Base-by-base conservation (phyloP, 2,797 vertebrate species). In the Hoplostethus atlanticus region DNA sequence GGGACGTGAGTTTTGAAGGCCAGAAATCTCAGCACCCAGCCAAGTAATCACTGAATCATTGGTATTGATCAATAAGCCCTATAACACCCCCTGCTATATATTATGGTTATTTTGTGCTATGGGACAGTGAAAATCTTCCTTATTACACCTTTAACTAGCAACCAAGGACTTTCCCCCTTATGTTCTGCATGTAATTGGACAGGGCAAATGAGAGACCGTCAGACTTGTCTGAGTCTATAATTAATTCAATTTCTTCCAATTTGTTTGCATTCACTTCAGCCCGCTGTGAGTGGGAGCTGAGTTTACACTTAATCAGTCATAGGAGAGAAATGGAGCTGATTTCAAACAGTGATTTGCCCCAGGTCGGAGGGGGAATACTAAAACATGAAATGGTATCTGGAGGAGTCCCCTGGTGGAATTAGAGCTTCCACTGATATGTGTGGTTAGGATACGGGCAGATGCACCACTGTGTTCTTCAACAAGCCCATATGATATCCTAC, bases 331-430 rank as follows among this genome's bases (percentile, higher is more conserved):
- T 34, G 0, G 66, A 64, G 53, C 57, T 51, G 60, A 64, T 70
- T 73, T 68, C 17, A 59, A 50, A 58, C 15, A n/a, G 46, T 65
- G 65, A 67, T 79, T 66, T 71, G 34, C 54, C n/a, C 3, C 62
- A 58, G 30, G 5, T 44, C 40, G 64, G 64, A 70, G 38, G 38
- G 8, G 46, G 53, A 73, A 80, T 64, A 12, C 46, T 62, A 59
- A n/a, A 70, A 50, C 40, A 56, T 46, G 53, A 47, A 15, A 3
- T 47, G 16, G 3, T 47, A 6, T n/a, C 13, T 47, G 13, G 46
- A 47, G 13, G 46, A 47, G 46, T n/a, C 5, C 3, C 5, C 42
- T 44, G 42, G 42, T 44, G 8, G 3, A 47, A 8, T 16, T 16
- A 47, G 13, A 47, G 5, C 11, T 16, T n/a, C 13, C 1, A 7